Base-by-base conservation (phyloP, 1,140 invertebrate genomes). In the Goniozus legneri region DNA sequence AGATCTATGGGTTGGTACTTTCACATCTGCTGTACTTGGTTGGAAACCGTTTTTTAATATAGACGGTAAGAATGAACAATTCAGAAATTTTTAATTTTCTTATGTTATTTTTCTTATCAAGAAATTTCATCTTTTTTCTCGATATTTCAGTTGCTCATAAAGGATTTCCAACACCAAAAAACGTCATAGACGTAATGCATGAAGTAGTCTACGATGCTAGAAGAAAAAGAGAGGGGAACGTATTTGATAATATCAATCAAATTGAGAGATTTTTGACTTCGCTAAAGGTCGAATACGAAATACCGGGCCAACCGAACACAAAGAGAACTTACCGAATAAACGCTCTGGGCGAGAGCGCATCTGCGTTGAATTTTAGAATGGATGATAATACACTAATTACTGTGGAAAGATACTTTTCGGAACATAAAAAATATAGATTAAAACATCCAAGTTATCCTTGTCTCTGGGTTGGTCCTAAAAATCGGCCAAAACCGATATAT, bases 21-120 rank as follows among this genome's bases (percentile, higher is more conserved):
- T 85, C 65, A 85, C 88, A 59, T 85, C 85, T 1, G 82, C 84
- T 0, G 79, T 89, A 49, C 71, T 89, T 32, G 87, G 87, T 0
- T 85, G 84, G 68, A 80, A 77, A 51, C 80, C 87, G 0, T 86
- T 77, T 54, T 65, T 91, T 2, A 92, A 92, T 67, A 76, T 91
- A 22, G 88, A 92, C 70, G 85, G 82, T 83, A 75, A 65, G n/a
- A n/a, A n/a, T n/a, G n/a, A n/a, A n/a, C n/a, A n/a, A n/a, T n/a
- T n/a, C n/a, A n/a, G n/a, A n/a, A n/a, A n/a, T n/a, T n/a, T n/a
- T n/a, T 6, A 27, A 27, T 10, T 27, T 4, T 27, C 24, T 10
- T 27, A 27, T 27, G 10, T 27, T 27, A 27, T 44, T 38, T 46
- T 45, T 3, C 13, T 27, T 14, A 19, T 6, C 24, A n/a, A n/a